Evolutionary conservation across 2,797 vertebrate species (phyloP), one percentile per base, ranked within the genome.

Genomic region (Microctenopoma steveboyesi): DNA sequence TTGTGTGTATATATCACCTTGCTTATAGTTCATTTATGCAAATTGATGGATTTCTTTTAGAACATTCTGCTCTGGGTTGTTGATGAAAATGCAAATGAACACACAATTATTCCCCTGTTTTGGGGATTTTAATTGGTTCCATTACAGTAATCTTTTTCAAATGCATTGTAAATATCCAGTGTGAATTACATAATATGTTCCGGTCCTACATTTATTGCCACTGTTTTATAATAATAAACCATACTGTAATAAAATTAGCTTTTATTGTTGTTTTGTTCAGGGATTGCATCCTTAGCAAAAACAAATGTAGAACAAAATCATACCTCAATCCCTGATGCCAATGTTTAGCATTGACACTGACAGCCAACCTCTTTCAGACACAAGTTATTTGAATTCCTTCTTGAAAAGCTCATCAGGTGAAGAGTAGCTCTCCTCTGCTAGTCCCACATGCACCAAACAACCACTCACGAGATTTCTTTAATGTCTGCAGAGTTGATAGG

Each of bases 401-500:
- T 53, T 68, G 33, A 59, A 55, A 57, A 8, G 9, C 67, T 76
- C 35, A 49, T 28, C 30, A 51, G 42, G 50, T 72, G 47, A 43
- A 68, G 7, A 46, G 62, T 56, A 68, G 70, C 75, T 70, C 57
- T 69, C 50, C 52, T 69, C 43, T 16, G 15, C 33, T 59, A 25
- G 59, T 65, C 67, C 53, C 48, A 56, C 59, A 53, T 11, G 46
- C 22, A 63, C 51, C 68, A 74, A 76, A 82, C 64, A 77, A 72
- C 58, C 63, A 68, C 59, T 69, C 62, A 47, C 60, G 68, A 55
- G 72, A 64, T 78, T 77, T 67, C 53, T 89, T 58, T 69, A 86
- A 83, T 67, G 72, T 89, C 66, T 46, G 63, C 53, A 57, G 54
- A 62, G 64, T 69, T 73, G 74, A 89, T 70, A 70, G 76, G 47